Evolutionary conservation across 2,797 vertebrate species (phyloP).

Genomic region (Dendrocincla fuliginosa): DNA sequence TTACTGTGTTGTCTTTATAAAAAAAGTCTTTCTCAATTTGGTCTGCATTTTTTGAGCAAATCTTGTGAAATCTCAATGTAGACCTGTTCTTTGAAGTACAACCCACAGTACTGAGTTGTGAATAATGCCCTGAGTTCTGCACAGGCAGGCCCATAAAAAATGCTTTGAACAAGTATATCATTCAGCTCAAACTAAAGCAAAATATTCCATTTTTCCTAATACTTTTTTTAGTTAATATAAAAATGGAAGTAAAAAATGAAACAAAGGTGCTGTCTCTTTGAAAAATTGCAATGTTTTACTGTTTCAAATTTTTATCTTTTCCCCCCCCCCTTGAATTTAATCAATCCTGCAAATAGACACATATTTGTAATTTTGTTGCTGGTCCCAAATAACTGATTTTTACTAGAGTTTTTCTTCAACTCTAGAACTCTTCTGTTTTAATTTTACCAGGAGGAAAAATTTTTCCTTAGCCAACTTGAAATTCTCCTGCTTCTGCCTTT

Average conservation of each 20-base stretch:
- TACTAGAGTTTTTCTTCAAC: neutral
- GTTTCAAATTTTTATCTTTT: neutral
- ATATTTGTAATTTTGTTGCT: neutral
- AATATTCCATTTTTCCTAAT: neutral
- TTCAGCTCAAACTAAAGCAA: neutral
- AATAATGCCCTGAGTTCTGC: neutral
- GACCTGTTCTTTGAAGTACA: neutral
- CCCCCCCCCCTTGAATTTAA: neutral
- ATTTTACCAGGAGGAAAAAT: neutral
- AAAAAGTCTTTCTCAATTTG: neutral
- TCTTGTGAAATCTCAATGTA: neutral
- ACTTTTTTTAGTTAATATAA: neutral
- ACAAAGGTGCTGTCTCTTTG: neutral
- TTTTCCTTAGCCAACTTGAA: neutral
- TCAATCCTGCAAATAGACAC: rapidly evolving
- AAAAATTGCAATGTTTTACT: neutral
- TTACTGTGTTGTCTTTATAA: neutral
- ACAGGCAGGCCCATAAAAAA: neutral
- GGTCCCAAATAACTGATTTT: neutral
- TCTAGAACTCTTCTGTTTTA: neutral
- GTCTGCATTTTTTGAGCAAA: neutral
- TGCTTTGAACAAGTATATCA: neutral
- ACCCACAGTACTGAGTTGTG: neutral
- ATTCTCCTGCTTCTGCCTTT: neutral
- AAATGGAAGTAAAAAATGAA: neutral